Percentiles rank a stretch among this genome's conserved stretches.
phyloP scores from a whole-genome alignment of 2,797 vertebrate species.

The Phrynocephalus vlangalii region DNA sequence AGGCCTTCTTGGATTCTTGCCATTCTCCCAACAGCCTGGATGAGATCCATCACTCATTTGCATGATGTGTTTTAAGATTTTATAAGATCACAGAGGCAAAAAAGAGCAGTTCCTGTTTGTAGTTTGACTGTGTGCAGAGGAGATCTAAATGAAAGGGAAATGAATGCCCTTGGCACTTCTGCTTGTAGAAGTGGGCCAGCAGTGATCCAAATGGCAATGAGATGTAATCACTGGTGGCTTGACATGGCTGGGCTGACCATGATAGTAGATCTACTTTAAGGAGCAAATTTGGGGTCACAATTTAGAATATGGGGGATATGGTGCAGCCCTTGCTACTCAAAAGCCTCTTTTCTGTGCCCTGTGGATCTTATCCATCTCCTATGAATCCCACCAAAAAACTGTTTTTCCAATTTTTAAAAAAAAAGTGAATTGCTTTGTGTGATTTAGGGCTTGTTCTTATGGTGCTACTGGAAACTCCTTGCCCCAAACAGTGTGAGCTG shows the following conservation, averaged over 20 bases:
- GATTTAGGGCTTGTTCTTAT: no score
- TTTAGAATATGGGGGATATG: no score
- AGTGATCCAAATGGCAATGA: neutral
- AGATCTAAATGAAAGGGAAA: neutral
- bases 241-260: neutral
- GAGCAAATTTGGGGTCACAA: neutral
- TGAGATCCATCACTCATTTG: conserved; percentile 3
- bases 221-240: no score
- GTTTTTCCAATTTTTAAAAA: no score
- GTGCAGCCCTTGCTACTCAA: no score
- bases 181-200: neutral
- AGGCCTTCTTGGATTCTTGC: conserved; percentile 15
- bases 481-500: no score
- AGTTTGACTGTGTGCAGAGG: neutral
- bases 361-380: no score
- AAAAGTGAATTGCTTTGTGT: no score
- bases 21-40: neutral
- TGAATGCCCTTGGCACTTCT: neutral
- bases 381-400: no score
- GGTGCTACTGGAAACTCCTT: no score
- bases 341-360: no score
- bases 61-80: neutral
- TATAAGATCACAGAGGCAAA: neutral
- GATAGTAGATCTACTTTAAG: neutral
- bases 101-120: conserved; percentile 2